A percentile compares a stretch with the other conserved stretches of the same genome.
These are phyloP conservation scores for Nycteola revayana DNA, from an alignment of 2,888 invertebrate species.

Conservation along the genomic window DNA sequence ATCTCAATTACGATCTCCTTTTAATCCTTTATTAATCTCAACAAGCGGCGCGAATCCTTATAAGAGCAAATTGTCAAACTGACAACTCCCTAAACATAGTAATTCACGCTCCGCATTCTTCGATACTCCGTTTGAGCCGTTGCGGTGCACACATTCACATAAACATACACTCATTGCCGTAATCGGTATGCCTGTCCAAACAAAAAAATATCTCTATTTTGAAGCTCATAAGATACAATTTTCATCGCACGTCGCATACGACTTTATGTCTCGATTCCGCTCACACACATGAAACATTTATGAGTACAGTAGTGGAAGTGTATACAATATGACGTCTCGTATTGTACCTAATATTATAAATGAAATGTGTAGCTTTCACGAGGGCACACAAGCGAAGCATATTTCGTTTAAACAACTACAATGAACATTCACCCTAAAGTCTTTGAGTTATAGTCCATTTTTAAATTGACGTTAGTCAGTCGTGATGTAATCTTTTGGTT, in stretches of 20 bases:
- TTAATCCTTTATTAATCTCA: constrained; percentile 34
- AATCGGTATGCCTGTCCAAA: constrained; percentile 37
- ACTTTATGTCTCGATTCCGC: constrained; percentile 36
- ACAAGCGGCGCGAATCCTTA: constrained; percentile 50
- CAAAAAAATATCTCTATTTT: constrained; percentile 27
- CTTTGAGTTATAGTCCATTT: constrained; percentile 8
- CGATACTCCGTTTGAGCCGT: constrained; percentile 69
- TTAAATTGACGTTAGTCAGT: constrained; percentile 23
- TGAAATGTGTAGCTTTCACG: constrained; percentile 81
- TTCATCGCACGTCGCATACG: constrained; percentile 29
- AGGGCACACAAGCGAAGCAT: constrained; percentile 66
- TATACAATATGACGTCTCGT: constrained; percentile 76
- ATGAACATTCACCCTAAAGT: constrained; percentile 28
- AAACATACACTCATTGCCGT: constrained; percentile 60
- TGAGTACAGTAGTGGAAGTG: constrained; percentile 68
- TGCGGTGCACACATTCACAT: constrained; percentile 64
- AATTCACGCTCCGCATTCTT: constrained; percentile 80
- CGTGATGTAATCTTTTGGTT: constrained; percentile 40
- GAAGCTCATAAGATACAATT: constrained; percentile 26
- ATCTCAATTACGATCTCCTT: neutral
- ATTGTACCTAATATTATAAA: constrained; percentile 77
- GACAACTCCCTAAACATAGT: constrained; percentile 78
- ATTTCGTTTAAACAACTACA: constrained; percentile 38
- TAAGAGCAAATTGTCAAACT: constrained; percentile 73
- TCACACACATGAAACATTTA: constrained; percentile 66